phyloP scores from a whole-genome alignment of 2,113 vertebrate genomes.

The Triplophysa tibetana region DNA sequence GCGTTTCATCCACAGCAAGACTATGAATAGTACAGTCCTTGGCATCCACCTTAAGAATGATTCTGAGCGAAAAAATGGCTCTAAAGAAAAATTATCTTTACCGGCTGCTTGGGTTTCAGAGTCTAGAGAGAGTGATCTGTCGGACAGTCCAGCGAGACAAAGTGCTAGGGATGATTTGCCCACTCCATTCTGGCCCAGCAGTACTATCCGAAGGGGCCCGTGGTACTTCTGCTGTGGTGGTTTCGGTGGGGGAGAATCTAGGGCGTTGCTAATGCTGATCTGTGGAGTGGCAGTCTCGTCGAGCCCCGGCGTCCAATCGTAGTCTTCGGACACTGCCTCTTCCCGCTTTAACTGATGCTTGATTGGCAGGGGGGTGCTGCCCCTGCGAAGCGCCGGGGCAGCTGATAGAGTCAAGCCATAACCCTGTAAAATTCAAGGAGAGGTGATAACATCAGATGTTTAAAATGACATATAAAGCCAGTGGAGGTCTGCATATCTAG shows the following conservation, averaged over 20 bases:
- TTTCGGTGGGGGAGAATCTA: constrained; percentile 63
- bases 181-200: constrained; percentile 86
- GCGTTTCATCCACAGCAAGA: constrained; percentile 30
- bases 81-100: constrained; percentile 56
- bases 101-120: constrained; percentile 71
- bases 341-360: constrained; percentile 77
- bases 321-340: constrained; percentile 76
- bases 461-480: neutral
- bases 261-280: constrained; percentile 63
- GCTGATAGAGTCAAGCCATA: constrained; percentile 77
- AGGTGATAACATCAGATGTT: neutral
- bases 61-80: neutral
- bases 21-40: constrained; percentile 35
- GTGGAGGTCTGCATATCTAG: neutral
- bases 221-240: constrained; percentile 57
- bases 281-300: constrained; percentile 64
- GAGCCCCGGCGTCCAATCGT: constrained; percentile 71
- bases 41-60: constrained; percentile 21
- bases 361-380: constrained; percentile 77
- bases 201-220: constrained; percentile 73
- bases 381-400: constrained; percentile 72
- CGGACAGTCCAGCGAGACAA: constrained; percentile 80
- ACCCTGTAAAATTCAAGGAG: constrained; percentile 54
- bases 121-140: constrained; percentile 69
- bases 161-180: constrained; percentile 86